phyloP scores from a whole-genome alignment of 2,888 invertebrate species.

The Drosophila yooni region DNA sequence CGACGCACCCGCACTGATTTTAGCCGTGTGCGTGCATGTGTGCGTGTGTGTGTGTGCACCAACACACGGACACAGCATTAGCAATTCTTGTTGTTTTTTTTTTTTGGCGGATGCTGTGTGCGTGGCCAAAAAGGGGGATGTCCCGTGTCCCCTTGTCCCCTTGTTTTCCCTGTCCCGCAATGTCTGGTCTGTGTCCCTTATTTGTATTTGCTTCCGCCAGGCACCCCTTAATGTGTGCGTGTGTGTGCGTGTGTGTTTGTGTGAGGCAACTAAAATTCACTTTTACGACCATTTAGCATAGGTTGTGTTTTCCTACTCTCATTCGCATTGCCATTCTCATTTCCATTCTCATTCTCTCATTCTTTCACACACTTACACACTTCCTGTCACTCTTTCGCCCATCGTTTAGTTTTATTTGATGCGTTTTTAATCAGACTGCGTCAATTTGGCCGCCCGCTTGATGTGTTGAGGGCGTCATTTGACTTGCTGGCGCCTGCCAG shows the following conservation, averaged over 20 bases:
- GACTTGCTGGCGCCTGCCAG: conserved; percentile 22
- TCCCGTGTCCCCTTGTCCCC: conserved; percentile 30
- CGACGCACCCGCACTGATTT: conserved; percentile 69
- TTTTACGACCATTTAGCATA: conserved; percentile 71
- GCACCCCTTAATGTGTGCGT: conserved; percentile 50
- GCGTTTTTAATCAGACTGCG: conserved; percentile 75
- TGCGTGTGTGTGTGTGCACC: conserved; percentile 27
- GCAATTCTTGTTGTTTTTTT: conserved; percentile 35
- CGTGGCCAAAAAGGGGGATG: conserved; percentile 47
- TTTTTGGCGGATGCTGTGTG: conserved; percentile 58
- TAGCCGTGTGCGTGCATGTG: conserved; percentile 27
- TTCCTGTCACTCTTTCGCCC: conserved; percentile 4
- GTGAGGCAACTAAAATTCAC: conserved; percentile 61
- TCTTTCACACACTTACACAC: conserved; percentile 1
- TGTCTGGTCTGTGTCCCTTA: conserved; percentile 54
- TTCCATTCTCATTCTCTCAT: not conserved
- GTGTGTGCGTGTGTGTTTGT: conserved; percentile 12
- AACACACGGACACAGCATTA: conserved; percentile 48
- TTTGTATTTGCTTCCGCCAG: conserved; percentile 60
- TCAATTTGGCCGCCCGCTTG: conserved; percentile 61
- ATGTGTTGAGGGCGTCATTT: conserved; percentile 56
- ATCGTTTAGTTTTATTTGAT: conserved; percentile 63
- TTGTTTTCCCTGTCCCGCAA: conserved; percentile 27
- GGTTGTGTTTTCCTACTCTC: conserved; percentile 53
- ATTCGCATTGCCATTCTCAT: conserved; percentile 11